Conservation (phyloP, 2,113 vertebrate genomes). For the Lynx canadensis region DNA sequence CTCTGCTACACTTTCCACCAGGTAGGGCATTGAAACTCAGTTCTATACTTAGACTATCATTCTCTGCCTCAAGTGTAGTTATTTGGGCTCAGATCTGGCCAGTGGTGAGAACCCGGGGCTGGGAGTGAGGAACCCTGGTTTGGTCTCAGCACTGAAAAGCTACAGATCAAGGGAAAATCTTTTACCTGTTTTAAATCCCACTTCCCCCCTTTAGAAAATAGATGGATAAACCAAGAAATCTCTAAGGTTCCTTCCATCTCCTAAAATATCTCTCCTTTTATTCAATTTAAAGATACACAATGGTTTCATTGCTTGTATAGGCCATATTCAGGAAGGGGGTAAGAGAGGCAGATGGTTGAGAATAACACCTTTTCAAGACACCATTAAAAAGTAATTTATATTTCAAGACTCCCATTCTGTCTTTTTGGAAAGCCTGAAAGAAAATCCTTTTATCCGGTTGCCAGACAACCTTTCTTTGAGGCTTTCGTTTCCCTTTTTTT, state of each 20-base stretch:
- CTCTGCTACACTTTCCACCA: neutral
- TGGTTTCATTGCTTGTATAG: constrained; percentile 61
- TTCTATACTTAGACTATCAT: neutral
- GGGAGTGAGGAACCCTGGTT: neutral
- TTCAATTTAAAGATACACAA: constrained; percentile 67
- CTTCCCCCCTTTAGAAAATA: constrained; percentile 61
- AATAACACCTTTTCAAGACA: constrained; percentile 71
- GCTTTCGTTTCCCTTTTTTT: constrained; percentile 66
- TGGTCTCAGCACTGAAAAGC: neutral
- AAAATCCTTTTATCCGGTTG: constrained; percentile 74
- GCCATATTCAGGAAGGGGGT: constrained; percentile 7
- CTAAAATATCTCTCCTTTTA: constrained; percentile 61
- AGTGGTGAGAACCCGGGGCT: neutral
- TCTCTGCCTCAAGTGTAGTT: neutral
- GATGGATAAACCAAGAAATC: constrained; percentile 38
- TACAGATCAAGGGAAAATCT: neutral
- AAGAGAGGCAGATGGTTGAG: constrained; percentile 47
- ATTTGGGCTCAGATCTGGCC: neutral
- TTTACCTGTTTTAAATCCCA: constrained; percentile 39
- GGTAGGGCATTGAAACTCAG: neutral
- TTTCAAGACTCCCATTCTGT: constrained; percentile 74
- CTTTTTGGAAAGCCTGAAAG: constrained; percentile 77
- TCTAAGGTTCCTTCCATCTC: constrained; percentile 49
- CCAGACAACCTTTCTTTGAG: constrained; percentile 75
- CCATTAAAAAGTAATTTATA: constrained; percentile 78